Evolutionary conservation across 1,140 invertebrate genomes (phyloP), one percentile per base, ranked within the genome.

Genomic region (Nasonia longicornis): DNA sequence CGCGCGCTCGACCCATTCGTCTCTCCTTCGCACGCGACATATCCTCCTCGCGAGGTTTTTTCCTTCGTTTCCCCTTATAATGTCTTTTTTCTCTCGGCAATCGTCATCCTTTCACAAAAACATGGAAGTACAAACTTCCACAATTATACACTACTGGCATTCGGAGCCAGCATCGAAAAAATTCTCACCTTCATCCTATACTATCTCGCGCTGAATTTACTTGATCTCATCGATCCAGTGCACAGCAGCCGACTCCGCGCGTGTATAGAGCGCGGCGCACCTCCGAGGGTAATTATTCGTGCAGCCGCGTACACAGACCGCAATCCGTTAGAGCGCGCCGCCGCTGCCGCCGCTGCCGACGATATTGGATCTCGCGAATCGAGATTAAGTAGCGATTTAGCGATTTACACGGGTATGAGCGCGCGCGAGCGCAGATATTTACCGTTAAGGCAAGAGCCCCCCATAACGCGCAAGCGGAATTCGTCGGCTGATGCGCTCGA

Each of bases 301-400:
- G 12, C 26, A 22, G 45, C 77, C 63, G 35, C 73, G 58, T 70
- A 63, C 64, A 67, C 42, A 38, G 29, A 80, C 64, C 73, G 45
- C 73, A 70, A 72, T 77, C 74, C 80, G 80, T 77, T 81, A 81
- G 38, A 71, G 74, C 12, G n/a, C 48, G 26, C n/a, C 29, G 26
- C 16, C 14, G 52, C 12, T 29, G 26, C n/a, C 29, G 26, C 16
- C 48, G 26, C n/a, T 20, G 26, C 16, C 42, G 66, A 52, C 48
- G 66, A 83, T 83, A 82, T 79, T 77, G 77, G 80, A 83, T 86
- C 84, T 84, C 81, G 76, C 83, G 82, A 77, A 84, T 84, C 79
- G 81, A 82, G 85, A 85, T 85, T 86, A 85, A 83, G 76, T 79
- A 66, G 82, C 85, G 84, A 86, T 86, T 86, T 85, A 84, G 81